These are phyloP conservation scores for Epinephelus lanceolatus DNA, from an alignment of 2,113 vertebrate species.

Conservation along the genomic window DNA sequence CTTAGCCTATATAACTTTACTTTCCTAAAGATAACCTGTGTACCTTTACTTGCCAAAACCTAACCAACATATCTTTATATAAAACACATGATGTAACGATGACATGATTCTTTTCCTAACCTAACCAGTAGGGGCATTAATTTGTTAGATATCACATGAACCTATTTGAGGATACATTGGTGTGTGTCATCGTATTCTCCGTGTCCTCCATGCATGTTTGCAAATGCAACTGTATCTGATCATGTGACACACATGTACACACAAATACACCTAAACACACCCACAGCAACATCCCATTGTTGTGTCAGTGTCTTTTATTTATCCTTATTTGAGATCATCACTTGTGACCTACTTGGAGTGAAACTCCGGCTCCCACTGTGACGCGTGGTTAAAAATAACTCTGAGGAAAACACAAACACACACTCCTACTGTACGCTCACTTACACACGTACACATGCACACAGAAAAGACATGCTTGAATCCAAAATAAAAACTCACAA, in stretches of 20 bases:
- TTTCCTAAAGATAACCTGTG: no score
- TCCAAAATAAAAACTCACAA: slow-evolving; percentile 42
- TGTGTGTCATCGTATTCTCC: not conserved
- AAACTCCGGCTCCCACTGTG: slow-evolving; percentile 66
- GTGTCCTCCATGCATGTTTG: not conserved
- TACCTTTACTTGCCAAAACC: no score
- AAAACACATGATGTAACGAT: no score
- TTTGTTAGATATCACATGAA: no score
- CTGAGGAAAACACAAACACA: slow-evolving; percentile 35
- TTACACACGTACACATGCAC: not conserved
- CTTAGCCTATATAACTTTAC: no score
- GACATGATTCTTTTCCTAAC: no score
- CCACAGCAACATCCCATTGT: not conserved
- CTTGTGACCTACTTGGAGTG: slow-evolving; percentile 78
- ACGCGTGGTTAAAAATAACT: slow-evolving; percentile 72
- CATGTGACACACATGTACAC: not conserved
- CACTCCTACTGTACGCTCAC: slow-evolving; percentile 26
- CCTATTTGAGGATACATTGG: no score
- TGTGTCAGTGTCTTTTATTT: slow-evolving; percentile 37
- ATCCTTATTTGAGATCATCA: slow-evolving; percentile 60
- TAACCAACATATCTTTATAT: no score
- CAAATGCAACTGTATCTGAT: not conserved
- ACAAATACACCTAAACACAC: not conserved
- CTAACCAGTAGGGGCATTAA: no score
- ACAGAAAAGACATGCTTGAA: slow-evolving; percentile 7